Evolutionary conservation across 2,113 vertebrate genomes (phyloP), one percentile per base, ranked within the genome.

Genomic region (Pyrgilauda ruficollis): DNA sequence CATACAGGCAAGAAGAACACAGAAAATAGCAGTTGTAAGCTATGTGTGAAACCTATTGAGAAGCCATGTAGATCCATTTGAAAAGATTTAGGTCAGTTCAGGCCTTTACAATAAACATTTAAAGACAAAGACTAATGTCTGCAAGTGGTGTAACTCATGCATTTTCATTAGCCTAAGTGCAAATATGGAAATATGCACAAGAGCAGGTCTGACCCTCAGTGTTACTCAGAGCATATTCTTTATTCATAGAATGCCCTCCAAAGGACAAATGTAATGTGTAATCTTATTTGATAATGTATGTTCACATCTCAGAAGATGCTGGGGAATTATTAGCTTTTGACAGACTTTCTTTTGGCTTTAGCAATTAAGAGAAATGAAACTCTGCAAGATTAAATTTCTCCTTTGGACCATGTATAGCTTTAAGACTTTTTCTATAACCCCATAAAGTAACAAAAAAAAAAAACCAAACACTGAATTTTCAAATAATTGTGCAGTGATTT

Each of bases 181-280:
- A 69, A 84, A 81, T 70, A 79, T 52, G 66, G 58, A 94, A 79
- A 73, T 78, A 58, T 1, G 53, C 23, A 63, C 11, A 43, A 77
- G 56, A 58, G 35, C 30, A 73, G 52, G 44, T 74, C 26, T 86
- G 80, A 88, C 63, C 77, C 28, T 46, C 56, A 20, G 31, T 35
- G 69, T 55, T 90, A 81, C 24, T 67, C 81, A 64, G 37, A 84
- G 11, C 24, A 61, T 66, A 68, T 52, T 92, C 50, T 24, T 77
- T 87, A 73, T 56, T 90, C 92, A 67, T 50, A 84, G 82, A 94
- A 96, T 90, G 68, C 66, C 72, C 63, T 95, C 70, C 73, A 62
- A 96, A 92, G 91, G 56, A 91, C 3, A 3, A 85, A 80, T 33
- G 13, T 27, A 87, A 77, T 69, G 70, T 0, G 0, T 90, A 93